phyloP scores from a whole-genome alignment of 2,113 vertebrate species.

The Siniperca chuatsi region DNA sequence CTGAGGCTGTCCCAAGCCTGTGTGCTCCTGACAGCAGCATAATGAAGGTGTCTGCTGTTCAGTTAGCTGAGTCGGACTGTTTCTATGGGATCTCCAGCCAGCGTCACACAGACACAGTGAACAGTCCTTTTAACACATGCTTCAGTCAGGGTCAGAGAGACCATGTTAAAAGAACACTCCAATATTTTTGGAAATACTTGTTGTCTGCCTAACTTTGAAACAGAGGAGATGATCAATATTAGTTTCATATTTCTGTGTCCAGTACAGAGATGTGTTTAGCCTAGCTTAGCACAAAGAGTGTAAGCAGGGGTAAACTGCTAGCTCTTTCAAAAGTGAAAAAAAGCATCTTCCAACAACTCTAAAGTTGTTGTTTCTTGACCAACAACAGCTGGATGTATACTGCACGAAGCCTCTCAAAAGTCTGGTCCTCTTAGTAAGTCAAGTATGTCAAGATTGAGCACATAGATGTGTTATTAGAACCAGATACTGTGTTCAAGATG shows the following conservation, averaged over 20 bases:
- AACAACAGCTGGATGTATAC: not conserved
- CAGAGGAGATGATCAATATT: not conserved
- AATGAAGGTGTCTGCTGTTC: constrained; percentile 63
- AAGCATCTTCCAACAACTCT: not conserved
- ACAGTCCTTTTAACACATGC: constrained; percentile 50
- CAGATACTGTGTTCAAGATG: not conserved
- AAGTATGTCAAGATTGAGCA: not conserved
- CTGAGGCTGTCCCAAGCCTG: constrained; percentile 22
- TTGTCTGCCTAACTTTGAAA: not conserved
- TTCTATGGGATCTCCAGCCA: constrained; percentile 39
- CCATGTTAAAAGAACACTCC: constrained; percentile 8
- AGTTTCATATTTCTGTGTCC: not conserved
- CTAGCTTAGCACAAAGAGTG: not conserved
- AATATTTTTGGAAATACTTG: constrained; percentile 6
- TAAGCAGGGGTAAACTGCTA: not conserved
- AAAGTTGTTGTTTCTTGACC: not conserved
- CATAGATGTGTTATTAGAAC: not conserved
- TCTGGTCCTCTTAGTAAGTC: not conserved
- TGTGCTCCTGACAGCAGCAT: constrained; percentile 53
- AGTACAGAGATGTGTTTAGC: not conserved
- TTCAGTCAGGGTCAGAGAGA: constrained; percentile 12
- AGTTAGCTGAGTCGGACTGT: constrained; percentile 60
- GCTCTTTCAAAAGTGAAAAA: not conserved
- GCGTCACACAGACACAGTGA: constrained; percentile 23
- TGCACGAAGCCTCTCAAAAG: not conserved